Evolutionary conservation across 2,113 vertebrate species (phyloP), one percentile per base, ranked within the genome.

Genomic region (Archocentrus centrarchus): DNA sequence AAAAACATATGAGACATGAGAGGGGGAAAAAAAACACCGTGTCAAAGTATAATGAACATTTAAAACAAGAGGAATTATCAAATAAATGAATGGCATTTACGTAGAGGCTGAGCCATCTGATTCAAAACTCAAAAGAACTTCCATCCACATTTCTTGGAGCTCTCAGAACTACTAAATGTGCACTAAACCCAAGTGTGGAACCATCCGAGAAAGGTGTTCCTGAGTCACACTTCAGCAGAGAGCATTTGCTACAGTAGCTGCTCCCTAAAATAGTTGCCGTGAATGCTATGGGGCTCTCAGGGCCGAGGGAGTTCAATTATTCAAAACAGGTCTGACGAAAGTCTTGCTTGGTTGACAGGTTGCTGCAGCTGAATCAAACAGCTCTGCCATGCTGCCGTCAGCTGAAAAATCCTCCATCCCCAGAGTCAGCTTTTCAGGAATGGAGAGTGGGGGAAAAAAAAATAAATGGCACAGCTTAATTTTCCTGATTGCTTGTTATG

Each of bases 341-440:
- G 88, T 66, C 75, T 76, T 59, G 77, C 80, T 59, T 70, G 70
- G 79, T 79, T 86, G 86, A 90, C 90, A 85, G 85, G 63, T 87
- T 86, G 83, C 88, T 85, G 83, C 82, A 53, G 86, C 84, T 83
- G 90, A 89, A 91, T 91, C 91, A 84, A 88, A 85, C 87, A 50
- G 15, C 80, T 82, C 63, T 79, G 83, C 66, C 75, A 6, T 85
- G 88, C 91, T 80, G 84, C 86, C 59, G 82, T 92, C 92, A 92
- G 88, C 89, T 87, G 66, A 85, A 92, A 91, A 83, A 9, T 1
- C 75, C 66, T 87, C 59, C 79, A 32, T 84, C 81, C 70, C 80
- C 75, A 70, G 61, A 85, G 81, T 93, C 91, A 91, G 90, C 91
- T 93, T 86, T 90, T 90, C 75, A 91, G 83, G 87, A 90, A 86